Percentiles rank a stretch among this genome's conserved stretches.
These are phyloP conservation scores for Mesaphorura yosii DNA, from an alignment of 1,140 invertebrate genomes.

Conservation along the genomic window DNA sequence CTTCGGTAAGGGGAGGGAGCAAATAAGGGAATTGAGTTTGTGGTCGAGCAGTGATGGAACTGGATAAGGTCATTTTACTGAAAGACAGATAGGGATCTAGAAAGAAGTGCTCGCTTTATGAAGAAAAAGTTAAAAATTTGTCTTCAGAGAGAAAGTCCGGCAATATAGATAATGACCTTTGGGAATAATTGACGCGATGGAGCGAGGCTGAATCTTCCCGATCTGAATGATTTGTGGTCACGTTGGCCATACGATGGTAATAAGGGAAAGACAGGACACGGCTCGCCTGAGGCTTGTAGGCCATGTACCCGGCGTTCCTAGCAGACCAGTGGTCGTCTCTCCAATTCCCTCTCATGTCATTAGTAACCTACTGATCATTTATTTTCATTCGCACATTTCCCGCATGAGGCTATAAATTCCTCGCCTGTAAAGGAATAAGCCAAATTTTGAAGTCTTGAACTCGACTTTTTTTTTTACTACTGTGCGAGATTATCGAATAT, in stretches of 20 bases:
- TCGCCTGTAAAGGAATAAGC: too few relatives aligned
- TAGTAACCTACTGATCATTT: slow-evolving; percentile 28
- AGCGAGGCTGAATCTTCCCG: slow-evolving; percentile 6
- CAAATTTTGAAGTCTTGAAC: too few relatives aligned
- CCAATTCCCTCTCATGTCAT: slow-evolving; percentile 29
- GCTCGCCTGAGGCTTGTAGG: too few relatives aligned
- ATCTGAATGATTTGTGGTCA: slow-evolving; percentile 23
- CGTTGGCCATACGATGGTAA: slow-evolving; percentile 6
- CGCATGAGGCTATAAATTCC: neutral
- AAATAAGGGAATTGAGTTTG: too few relatives aligned
- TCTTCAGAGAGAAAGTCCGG: slow-evolving; percentile 17
- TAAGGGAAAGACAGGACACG: too few relatives aligned
- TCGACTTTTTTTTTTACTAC: too few relatives aligned
- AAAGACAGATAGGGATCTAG: slow-evolving; percentile 20
- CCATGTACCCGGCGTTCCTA: too few relatives aligned
- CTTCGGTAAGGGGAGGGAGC: too few relatives aligned
- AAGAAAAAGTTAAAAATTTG: slow-evolving; percentile 24
- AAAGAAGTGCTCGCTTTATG: slow-evolving; percentile 9
- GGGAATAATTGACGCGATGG: slow-evolving; percentile 28
- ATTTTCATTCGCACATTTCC: slow-evolving; percentile 14
- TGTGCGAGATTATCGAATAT: too few relatives aligned
- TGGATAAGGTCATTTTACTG: too few relatives aligned
- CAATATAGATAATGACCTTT: slow-evolving; percentile 28
- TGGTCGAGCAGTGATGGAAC: too few relatives aligned
- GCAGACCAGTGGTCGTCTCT: neutral